These are phyloP conservation scores for Stegophylla sp. DNA, from an alignment of 2,888 invertebrate species.

Conservation along the genomic window DNA sequence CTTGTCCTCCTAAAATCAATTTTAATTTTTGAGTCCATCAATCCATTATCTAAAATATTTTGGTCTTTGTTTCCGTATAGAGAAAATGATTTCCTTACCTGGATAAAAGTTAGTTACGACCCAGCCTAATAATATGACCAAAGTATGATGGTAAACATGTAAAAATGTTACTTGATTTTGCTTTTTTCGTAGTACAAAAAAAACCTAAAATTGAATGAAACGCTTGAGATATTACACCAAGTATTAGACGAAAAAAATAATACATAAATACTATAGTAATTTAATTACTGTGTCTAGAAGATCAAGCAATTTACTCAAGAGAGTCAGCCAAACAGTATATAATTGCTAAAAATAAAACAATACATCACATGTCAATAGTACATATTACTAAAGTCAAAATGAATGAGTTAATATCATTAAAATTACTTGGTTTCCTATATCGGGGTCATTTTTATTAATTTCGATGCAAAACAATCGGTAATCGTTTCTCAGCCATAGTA, in stretches of 20 bases:
- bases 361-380: neutral
- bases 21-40: too few species aligned
- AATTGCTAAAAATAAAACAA: slow-evolving; percentile 54
- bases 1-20: slow-evolving; percentile 65
- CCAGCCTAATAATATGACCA: slow-evolving; percentile 81
- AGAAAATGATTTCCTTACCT: slow-evolving; percentile 35
- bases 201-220: slow-evolving; percentile 66
- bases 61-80: too few species aligned
- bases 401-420: neutral
- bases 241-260: slow-evolving; percentile 65
- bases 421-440: slow-evolving; percentile 55
- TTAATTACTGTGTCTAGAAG: slow-evolving; percentile 60
- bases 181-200: slow-evolving; percentile 89
- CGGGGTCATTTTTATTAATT: slow-evolving; percentile 38
- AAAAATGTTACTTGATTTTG: slow-evolving; percentile 85
- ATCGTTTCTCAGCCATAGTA: slow-evolving; percentile 56
- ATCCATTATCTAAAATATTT: too few species aligned
- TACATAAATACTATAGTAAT: neutral
- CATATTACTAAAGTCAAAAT: neutral
- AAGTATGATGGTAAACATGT: slow-evolving; percentile 88
- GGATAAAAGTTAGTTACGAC: slow-evolving; percentile 74
- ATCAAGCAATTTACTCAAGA: slow-evolving; percentile 57
- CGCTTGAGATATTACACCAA: neutral
- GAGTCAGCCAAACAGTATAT: slow-evolving; percentile 44
- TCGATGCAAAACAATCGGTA: slow-evolving; percentile 59